These are phyloP conservation scores for Ataeniobius toweri DNA, from an alignment of 2,797 vertebrate species.

Conservation along the genomic window DNA sequence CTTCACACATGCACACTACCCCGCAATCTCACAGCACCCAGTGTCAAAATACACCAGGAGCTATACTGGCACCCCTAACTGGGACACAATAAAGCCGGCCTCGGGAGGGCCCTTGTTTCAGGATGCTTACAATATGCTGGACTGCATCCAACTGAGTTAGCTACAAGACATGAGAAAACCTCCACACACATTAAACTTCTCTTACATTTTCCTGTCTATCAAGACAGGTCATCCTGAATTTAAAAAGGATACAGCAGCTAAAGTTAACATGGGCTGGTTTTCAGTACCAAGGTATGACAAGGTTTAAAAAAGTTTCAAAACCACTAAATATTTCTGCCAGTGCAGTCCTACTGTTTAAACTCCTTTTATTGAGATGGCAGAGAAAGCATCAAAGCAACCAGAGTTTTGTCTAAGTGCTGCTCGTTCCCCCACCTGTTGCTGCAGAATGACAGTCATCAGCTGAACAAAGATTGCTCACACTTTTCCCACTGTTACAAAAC, in stretches of 20 bases:
- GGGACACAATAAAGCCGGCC: slow-evolving; percentile 74
- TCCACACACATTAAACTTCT: slow-evolving; percentile 34
- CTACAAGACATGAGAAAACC: slow-evolving; percentile 33
- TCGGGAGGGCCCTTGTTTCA: slow-evolving; percentile 64
- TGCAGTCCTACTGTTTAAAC: background rate
- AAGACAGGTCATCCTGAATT: slow-evolving; percentile 6
- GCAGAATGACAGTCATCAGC: background rate
- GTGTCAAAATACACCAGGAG: slow-evolving; percentile 68
- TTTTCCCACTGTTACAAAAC: background rate
- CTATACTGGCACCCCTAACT: slow-evolving; percentile 75
- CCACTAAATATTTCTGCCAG: background rate
- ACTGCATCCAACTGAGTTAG: slow-evolving; percentile 47
- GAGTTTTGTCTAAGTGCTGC: background rate
- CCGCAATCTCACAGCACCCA: slow-evolving; percentile 13
- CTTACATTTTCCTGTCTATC: slow-evolving; percentile 13
- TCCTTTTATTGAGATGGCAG: background rate
- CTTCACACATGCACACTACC: slow-evolving; percentile 13
- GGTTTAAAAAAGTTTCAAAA: background rate
- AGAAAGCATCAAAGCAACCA: background rate
- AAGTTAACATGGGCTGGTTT: background rate
- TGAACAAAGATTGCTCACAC: background rate
- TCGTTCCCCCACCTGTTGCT: background rate
- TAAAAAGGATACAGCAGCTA: slow-evolving; percentile 4
- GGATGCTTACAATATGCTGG: slow-evolving; percentile 66
- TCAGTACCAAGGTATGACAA: background rate